These are phyloP conservation scores for Irena cyanogastra DNA, from an alignment of 2,113 vertebrate species.

Conservation along the genomic window DNA sequence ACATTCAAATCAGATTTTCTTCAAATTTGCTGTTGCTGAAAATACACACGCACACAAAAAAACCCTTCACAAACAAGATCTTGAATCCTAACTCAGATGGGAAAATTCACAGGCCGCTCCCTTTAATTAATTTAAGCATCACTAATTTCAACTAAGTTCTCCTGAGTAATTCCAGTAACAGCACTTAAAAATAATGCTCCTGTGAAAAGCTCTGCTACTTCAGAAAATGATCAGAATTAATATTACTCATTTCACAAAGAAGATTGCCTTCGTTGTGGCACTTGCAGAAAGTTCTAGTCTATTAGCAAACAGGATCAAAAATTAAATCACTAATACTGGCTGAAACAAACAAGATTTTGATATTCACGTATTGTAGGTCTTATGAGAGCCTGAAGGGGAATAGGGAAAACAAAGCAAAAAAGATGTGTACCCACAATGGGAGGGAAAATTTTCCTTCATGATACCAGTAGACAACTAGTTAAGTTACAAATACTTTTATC, in stretches of 20 bases:
- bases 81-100: not conserved
- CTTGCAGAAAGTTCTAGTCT: not conserved
- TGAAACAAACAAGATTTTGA: not conserved
- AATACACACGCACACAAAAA: not conserved
- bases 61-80: not conserved
- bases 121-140: conserved; percentile 58
- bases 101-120: conserved; percentile 21
- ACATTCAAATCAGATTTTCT: conserved; percentile 23
- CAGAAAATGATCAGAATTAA: conserved; percentile 17
- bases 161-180: conserved; percentile 33
- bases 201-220: conserved; percentile 26
- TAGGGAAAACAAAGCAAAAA: not conserved
- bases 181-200: conserved; percentile 33
- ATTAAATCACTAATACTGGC: not conserved
- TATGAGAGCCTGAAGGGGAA: not conserved
- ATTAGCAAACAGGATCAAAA: not conserved
- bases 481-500: not conserved
- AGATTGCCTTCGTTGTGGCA: not conserved
- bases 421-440: not conserved
- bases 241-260: not conserved
- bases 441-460: not conserved
- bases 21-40: conserved; percentile 5
- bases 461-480: not conserved
- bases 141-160: conserved; percentile 50
- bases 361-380: not conserved